A percentile compares a stretch with the other conserved stretches of the same genome.
Conservation (phyloP, 2,797 vertebrate genomes). For the Ambastaia sidthimunki region DNA sequence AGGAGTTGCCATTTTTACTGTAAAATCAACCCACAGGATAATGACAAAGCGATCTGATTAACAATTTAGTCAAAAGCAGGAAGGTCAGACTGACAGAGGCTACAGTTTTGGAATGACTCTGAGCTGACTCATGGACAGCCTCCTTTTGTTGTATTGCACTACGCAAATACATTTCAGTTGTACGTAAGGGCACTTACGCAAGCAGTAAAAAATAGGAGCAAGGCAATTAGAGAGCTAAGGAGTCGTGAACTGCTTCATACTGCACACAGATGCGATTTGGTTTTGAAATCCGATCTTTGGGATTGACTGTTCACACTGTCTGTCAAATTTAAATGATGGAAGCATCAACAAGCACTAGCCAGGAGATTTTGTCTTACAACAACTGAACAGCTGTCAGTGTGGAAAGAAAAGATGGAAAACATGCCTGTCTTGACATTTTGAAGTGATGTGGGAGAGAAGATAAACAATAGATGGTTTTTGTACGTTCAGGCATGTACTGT, state of each 20-base stretch:
- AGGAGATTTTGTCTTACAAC: no score
- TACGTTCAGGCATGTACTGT: not conserved
- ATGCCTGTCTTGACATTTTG: no score
- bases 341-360: no score
- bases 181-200: not conserved
- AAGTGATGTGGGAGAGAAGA: no score
- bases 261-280: no score
- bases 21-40: not conserved
- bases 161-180: not conserved
- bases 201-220: not conserved
- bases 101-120: not conserved
- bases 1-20: not conserved
- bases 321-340: no score
- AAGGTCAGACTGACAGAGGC: slow-evolving; percentile 15
- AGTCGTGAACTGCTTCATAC: not conserved
- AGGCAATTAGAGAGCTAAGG: not conserved
- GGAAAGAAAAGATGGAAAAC: not conserved
- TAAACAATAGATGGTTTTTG: no score
- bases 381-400: not conserved
- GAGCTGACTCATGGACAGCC: not conserved
- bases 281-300: no score
- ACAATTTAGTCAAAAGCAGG: not conserved
- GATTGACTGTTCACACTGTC: no score
- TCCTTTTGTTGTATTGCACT: not conserved
- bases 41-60: not conserved